Percentiles rank a stretch among this genome's conserved stretches.
Conservation (phyloP, 1,140 invertebrate species). For the Bombus superbus region DNA sequence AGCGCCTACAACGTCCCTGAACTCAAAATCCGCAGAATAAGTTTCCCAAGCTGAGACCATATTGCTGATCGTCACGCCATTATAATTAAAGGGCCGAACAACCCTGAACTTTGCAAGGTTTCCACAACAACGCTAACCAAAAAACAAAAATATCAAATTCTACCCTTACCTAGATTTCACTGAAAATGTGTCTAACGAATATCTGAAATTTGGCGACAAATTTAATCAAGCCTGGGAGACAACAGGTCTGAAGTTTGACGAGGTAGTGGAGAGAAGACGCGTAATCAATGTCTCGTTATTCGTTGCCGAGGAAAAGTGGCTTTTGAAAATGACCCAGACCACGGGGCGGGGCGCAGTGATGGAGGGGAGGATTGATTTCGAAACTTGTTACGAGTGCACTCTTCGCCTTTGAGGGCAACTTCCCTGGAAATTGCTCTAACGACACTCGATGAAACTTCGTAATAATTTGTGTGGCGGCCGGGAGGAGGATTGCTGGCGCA, state of each 20-base stretch:
- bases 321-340: conserved; percentile 36
- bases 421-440: conserved; percentile 59
- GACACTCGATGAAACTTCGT: conserved; percentile 65
- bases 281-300: conserved; percentile 8
- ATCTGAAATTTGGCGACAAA: neutral
- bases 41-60: neutral
- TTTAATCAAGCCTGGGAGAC: neutral
- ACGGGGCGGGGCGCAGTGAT: neutral
- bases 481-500: conserved; percentile 37
- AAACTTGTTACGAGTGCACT: conserved; percentile 63
- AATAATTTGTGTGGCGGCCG: conserved; percentile 59
- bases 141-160: neutral
- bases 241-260: neutral
- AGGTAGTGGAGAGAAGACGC: neutral
- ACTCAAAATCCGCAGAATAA: neutral
- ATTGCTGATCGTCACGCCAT: neutral
- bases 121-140: neutral
- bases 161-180: neutral
- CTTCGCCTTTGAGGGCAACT: conserved; percentile 47
- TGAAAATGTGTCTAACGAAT: neutral
- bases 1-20: neutral
- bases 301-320: conserved; percentile 4
- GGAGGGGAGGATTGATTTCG: conserved; percentile 36
- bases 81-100: neutral
- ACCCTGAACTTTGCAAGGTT: neutral